These are phyloP conservation scores for Poecilus cupreus DNA, from an alignment of 2,888 invertebrate species.

Conservation along the genomic window DNA sequence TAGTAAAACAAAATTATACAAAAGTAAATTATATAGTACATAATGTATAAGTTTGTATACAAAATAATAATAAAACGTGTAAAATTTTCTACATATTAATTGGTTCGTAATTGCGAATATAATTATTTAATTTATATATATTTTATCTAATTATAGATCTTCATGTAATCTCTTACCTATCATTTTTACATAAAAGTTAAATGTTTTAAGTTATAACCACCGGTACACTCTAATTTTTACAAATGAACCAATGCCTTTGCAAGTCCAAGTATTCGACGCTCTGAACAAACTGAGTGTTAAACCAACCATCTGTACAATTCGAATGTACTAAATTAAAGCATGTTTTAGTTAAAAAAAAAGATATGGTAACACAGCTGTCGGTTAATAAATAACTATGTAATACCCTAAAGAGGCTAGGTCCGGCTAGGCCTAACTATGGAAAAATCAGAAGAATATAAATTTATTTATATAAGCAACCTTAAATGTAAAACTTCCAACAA, in stretches of 20 bases:
- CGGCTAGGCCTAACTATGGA: too few relatives aligned
- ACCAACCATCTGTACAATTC: too few relatives aligned
- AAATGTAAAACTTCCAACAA: too few relatives aligned
- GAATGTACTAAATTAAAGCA: too few relatives aligned
- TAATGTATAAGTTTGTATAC: conserved; percentile 11
- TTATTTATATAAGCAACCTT: too few relatives aligned
- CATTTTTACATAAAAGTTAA: neutral
- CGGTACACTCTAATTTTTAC: neutral
- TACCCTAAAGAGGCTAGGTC: too few relatives aligned
- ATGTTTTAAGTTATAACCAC: conserved; percentile 4
- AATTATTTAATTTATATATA: conserved; percentile 49
- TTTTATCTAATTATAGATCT: conserved; percentile 40
- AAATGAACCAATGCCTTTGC: neutral
- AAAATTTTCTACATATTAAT: conserved; percentile 24
- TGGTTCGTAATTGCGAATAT: conserved; percentile 56
- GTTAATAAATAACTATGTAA: too few relatives aligned
- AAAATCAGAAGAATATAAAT: too few relatives aligned
- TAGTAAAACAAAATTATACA: conserved; percentile 5
- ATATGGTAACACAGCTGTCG: too few relatives aligned
- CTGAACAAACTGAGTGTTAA: too few relatives aligned
- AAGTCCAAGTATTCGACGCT: too few relatives aligned
- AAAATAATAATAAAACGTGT: conserved; percentile 33
- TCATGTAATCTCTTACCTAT: neutral
- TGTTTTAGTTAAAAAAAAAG: too few relatives aligned
- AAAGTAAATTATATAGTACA: neutral